These are phyloP conservation scores for Cyclargus thomasi DNA, from an alignment of 1,140 invertebrate species.

Conservation along the genomic window DNA sequence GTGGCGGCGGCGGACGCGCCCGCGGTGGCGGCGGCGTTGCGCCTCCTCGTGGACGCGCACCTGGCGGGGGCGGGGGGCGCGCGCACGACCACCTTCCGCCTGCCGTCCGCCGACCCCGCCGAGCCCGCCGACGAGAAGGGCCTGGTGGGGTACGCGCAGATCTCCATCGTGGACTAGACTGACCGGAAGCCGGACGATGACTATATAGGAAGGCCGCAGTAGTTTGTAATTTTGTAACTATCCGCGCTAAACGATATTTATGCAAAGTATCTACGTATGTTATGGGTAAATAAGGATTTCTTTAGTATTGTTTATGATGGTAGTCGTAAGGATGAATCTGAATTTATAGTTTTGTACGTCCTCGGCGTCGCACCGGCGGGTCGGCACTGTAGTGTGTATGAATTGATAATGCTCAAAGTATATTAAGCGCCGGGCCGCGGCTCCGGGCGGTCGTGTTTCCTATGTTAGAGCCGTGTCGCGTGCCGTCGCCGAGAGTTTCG, in stretches of 20 bases:
- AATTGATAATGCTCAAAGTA: conserved; percentile 21
- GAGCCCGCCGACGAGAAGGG: conserved; percentile 95
- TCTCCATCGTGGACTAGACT: conserved; percentile 89
- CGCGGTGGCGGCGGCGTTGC: conserved; percentile 93
- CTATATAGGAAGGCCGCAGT: background rate
- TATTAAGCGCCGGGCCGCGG: conserved; percentile 11
- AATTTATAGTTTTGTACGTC: conserved; percentile 60
- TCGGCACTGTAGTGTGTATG: conserved; percentile 44
- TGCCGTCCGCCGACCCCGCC: conserved; percentile 82
- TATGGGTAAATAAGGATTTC: conserved; percentile 59
- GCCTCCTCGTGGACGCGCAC: conserved; percentile 82
- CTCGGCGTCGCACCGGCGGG: conserved; percentile 46
- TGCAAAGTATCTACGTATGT: conserved; percentile 46
- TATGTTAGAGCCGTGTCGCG: conserved; percentile 16
- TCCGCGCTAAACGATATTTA: conserved; percentile 41
- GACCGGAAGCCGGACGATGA: conserved; percentile 28
- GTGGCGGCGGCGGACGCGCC: conserved; percentile 93
- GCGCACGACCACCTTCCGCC: conserved; percentile 89
- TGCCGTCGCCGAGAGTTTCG: conserved; percentile 34
- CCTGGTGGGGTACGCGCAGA: conserved; percentile 96
- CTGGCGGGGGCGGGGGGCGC: conserved; percentile 33
- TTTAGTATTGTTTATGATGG: conserved; percentile 50
- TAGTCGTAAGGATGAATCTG: conserved; percentile 57
- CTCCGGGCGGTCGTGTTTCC: conserved; percentile 17
- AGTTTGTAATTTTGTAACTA: conserved; percentile 34